phyloP scores from a whole-genome alignment of 2,888 invertebrate species.

The Priocnemis perturbator region DNA sequence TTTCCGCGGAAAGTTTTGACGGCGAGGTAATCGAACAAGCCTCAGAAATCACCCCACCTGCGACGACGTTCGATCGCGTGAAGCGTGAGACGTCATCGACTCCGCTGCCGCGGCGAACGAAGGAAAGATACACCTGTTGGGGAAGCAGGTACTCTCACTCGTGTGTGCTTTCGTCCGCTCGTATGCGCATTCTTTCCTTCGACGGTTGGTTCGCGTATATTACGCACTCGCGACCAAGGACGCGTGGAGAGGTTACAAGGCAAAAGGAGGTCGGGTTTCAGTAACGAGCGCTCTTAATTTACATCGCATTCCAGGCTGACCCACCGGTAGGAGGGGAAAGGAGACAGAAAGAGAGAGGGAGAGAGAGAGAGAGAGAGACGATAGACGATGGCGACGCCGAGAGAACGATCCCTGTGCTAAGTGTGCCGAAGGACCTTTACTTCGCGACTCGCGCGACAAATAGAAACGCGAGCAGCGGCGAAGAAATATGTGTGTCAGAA shows the following conservation, averaged over 20 bases:
- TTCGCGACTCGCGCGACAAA: background rate
- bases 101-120: background rate
- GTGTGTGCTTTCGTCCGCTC: slow-evolving; percentile 2
- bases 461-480: slow-evolving; percentile 4
- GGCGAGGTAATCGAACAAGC: no score
- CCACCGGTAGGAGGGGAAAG: background rate
- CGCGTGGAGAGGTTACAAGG: slow-evolving; percentile 1
- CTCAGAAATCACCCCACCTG: no score
- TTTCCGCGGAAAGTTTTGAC: no score
- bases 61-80: background rate
- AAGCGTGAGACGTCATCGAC: slow-evolving; percentile 1
- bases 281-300: slow-evolving; percentile 12
- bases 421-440: slow-evolving; percentile 1
- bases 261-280: slow-evolving; percentile 1
- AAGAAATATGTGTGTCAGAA: background rate
- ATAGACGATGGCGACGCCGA: background rate
- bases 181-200: slow-evolving; percentile 2
- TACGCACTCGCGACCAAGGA: background rate
- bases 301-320: slow-evolving; percentile 9
- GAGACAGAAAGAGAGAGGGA: background rate
- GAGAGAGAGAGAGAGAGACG: slow-evolving; percentile 3
- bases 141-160: background rate
- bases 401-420: slow-evolving; percentile 1
- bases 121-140: slow-evolving; percentile 2
- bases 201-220: background rate